Conservation (phyloP, 2,113 vertebrate genomes). For the Lota lota region DNA sequence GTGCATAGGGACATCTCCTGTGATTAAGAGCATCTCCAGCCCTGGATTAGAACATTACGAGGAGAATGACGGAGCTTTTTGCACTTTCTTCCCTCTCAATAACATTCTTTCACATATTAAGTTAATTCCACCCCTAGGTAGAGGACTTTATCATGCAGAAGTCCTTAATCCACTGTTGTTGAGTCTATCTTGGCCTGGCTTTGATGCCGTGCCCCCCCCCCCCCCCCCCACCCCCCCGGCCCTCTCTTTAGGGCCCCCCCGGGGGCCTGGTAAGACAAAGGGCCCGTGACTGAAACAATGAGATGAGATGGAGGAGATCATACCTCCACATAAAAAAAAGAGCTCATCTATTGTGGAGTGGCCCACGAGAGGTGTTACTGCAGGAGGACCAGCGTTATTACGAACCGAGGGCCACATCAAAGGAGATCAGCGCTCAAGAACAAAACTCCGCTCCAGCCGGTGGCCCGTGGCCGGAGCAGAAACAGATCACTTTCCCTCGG, state of each 20-base stretch:
- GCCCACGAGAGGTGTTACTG: constrained; percentile 71
- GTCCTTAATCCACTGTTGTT: constrained; percentile 98
- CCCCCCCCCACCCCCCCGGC: constrained; percentile 42
- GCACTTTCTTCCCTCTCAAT: constrained; percentile 99
- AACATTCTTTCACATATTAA: constrained; percentile 99
- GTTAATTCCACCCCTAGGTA: constrained; percentile 99
- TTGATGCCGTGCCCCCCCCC: constrained; percentile 80
- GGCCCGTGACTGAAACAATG: constrained; percentile 97
- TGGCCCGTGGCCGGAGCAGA: constrained; percentile 57
- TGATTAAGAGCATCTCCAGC: constrained; percentile 97
- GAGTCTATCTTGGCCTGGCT: constrained; percentile 91
- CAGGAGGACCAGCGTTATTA: constrained; percentile 60
- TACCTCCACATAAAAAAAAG: constrained; percentile 62
- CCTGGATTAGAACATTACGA: constrained; percentile 98
- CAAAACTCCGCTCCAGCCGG: constrained; percentile 70
- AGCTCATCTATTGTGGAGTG: too few relatives aligned
- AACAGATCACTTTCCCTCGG: constrained; percentile 61
- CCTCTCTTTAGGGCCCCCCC: constrained; percentile 91
- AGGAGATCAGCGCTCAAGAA: constrained; percentile 60
- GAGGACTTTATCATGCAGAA: constrained; percentile 99
- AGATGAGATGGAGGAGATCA: constrained; percentile 93
- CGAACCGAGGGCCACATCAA: constrained; percentile 57
- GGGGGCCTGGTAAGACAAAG: constrained; percentile 93
- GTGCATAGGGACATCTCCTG: constrained; percentile 96
- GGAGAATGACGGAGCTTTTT: constrained; percentile 99